Percentiles rank a stretch among this genome's conserved stretches.
phyloP scores from a whole-genome alignment of 1,140 invertebrate genomes.

The Drosophila prosaltans region DNA sequence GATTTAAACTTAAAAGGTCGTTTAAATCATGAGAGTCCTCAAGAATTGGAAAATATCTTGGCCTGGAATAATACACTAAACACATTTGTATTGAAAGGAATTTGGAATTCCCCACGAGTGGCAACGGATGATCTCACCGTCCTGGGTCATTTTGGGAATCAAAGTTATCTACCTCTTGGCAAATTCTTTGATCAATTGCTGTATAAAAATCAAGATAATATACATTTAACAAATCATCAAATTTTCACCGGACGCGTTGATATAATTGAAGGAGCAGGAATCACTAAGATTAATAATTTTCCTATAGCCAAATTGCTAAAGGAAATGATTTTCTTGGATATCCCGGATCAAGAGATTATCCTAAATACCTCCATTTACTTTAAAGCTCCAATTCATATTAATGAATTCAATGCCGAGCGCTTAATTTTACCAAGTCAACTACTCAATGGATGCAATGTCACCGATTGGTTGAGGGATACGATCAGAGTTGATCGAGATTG shows the following conservation, averaged over 20 bases:
- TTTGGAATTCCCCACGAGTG: constrained; percentile 15
- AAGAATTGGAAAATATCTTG: constrained; percentile 32
- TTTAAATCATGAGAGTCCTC: constrained; percentile 34
- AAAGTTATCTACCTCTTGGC: constrained; percentile 32
- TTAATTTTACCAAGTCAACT: constrained; percentile 30
- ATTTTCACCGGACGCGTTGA: constrained; percentile 65
- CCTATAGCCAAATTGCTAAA: constrained; percentile 41
- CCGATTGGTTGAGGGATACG: constrained; percentile 65
- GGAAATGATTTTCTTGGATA: constrained; percentile 51
- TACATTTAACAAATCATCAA: constrained; percentile 40
- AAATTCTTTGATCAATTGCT: constrained; percentile 62
- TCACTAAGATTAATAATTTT: constrained; percentile 50
- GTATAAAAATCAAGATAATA: constrained; percentile 37
- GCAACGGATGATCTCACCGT: constrained; percentile 54
- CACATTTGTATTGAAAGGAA: constrained; percentile 50
- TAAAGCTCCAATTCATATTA: constrained; percentile 33
- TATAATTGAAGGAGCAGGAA: constrained; percentile 45
- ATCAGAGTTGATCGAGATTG: constrained; percentile 61
- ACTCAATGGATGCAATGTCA: constrained; percentile 61
- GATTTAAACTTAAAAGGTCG: constrained; percentile 43
- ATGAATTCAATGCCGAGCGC: constrained; percentile 17
- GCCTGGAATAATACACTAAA: constrained; percentile 35
- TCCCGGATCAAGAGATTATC: constrained; percentile 8
- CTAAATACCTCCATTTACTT: constrained; percentile 53
- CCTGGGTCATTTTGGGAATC: constrained; percentile 51